Base-by-base conservation (phyloP, 2,888 invertebrate species). In the Cryptophagus acutangulus region DNA sequence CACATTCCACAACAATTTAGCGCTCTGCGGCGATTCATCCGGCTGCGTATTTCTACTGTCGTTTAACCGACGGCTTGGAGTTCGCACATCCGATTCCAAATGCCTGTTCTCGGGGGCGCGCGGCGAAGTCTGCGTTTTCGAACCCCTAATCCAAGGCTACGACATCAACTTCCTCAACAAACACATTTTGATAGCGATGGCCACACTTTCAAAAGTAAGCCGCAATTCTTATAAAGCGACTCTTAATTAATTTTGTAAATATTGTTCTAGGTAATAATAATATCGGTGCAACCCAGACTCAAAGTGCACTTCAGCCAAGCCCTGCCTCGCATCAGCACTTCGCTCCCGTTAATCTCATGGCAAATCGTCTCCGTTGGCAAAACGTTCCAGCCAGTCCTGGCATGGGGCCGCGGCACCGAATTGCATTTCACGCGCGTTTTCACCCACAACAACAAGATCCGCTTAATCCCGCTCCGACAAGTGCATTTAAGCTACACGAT, bases 81-180 rank as follows among this genome's bases (percentile, higher is more conserved):
- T 92, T 24, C 76, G 94, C 29, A 85, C 87, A 1, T 90, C 89
- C 66, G 86, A 90, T 45, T 87, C 92, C 1, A 86, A 90, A 37
- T 96, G 97, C 66, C 73, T 99, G 10, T 99, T 99, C 70, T 95
- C 96, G 20, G 97, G 97, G 18, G 93, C 94, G 38, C 81, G 94
- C 39, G 99, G 99, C 0, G 99, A 99, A 75, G 92, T 91, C 31
- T 84, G 84, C 59, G 75, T 78, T 8, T 72, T 87, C 45, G 84
- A 84, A 59, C 85, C 86, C 1, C 68, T 87, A 9, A 54, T 68
- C 9, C 62, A 68, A 33, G 72, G 63, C 2, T 61, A 65, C 31
- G 71, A 72, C 40, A 63, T 70, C 8, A 79, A 86, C 64, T 84
- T 87, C 10, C 69, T 89, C 50, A 81, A 81, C 58, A 81, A 81